Percentiles rank a stretch among this genome's conserved stretches.
Conservation (phyloP, 2,113 vertebrate genomes). For the Andinoacara biseriatus region DNA sequence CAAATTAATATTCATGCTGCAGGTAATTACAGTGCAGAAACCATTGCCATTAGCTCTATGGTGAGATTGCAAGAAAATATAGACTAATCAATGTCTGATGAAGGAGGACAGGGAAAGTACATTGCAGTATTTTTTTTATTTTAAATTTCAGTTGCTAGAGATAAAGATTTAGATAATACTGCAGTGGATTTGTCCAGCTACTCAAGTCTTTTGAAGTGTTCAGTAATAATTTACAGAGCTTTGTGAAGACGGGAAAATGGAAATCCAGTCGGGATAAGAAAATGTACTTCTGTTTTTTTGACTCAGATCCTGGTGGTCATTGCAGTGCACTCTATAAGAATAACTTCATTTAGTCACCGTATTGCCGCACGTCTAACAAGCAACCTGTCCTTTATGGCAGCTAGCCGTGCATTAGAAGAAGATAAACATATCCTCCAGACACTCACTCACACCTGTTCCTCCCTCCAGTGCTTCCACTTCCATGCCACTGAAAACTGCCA, state of each 20-base stretch:
- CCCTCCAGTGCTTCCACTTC: background rate
- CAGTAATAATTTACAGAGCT: constrained; percentile 36
- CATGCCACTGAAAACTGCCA: background rate
- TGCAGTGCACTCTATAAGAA: constrained; percentile 24
- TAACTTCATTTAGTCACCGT: constrained; percentile 34
- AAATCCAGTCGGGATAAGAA: background rate
- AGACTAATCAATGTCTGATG: constrained; percentile 47
- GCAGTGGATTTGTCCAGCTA: constrained; percentile 10
- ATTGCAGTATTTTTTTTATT: background rate
- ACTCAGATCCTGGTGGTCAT: background rate
- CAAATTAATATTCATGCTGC: constrained; percentile 62
- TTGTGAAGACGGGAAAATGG: background rate
- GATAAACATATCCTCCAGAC: constrained; percentile 22
- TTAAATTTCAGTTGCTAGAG: constrained; percentile 43
- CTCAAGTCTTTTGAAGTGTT: constrained; percentile 16
- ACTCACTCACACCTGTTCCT: background rate
- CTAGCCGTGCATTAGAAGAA: constrained; percentile 8
- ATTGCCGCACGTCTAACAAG: constrained; percentile 46
- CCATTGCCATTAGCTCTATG: constrained; percentile 35
- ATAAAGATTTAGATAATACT: constrained; percentile 33
- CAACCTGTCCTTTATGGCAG: constrained; percentile 37
- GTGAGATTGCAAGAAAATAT: constrained; percentile 18
- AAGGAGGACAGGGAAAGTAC: constrained; percentile 16
- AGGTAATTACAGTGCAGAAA: constrained; percentile 63
- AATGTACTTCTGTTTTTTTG: background rate